Conservation (phyloP, 2,113 vertebrate genomes). For the rabbit (Oryctolagus cuniculus) region DNA sequence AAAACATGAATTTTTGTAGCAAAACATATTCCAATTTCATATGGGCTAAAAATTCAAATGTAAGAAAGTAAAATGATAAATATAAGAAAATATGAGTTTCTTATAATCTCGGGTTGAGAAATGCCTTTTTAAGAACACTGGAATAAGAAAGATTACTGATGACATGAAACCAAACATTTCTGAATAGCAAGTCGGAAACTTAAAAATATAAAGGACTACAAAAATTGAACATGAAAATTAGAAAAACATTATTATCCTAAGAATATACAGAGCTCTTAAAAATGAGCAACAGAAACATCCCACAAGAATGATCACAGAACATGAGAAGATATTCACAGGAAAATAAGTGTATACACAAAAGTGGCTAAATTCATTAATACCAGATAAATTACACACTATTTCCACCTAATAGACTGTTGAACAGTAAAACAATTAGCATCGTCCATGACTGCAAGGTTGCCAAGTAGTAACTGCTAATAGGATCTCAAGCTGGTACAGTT, state of each 20-base stretch:
- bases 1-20: not conserved
- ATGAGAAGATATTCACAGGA: not conserved
- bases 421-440: not conserved
- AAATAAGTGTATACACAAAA: not conserved
- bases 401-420: not conserved
- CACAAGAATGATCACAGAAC: not conserved
- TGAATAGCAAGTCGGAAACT: not conserved
- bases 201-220: not conserved
- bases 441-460: not conserved
- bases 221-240: not conserved
- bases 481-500: not conserved
- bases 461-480: not conserved
- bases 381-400: not conserved
- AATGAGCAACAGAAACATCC: not conserved
- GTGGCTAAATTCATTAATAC: not conserved
- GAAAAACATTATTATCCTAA: not conserved
- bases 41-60: not conserved
- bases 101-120: not conserved
- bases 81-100: not conserved
- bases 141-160: not conserved
- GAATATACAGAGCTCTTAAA: not conserved
- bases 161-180: not conserved
- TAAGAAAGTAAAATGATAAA: constrained; percentile 17
- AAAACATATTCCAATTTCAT: not conserved
- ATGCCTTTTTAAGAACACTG: not conserved